Evolutionary conservation across 2,888 invertebrate species (phyloP).

Genomic region (Neria commutata): DNA sequence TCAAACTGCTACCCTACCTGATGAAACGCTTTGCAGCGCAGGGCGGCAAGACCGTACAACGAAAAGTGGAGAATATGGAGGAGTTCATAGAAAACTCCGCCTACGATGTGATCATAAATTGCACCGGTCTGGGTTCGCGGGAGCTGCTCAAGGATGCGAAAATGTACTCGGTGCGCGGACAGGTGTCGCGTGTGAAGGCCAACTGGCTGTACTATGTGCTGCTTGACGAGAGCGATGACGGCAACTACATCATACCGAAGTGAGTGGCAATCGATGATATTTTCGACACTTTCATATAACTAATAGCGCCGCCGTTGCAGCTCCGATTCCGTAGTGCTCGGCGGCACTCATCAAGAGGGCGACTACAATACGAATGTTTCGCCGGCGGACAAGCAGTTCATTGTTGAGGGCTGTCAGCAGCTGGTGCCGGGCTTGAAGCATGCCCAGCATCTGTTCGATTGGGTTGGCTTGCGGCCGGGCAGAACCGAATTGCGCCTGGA

Average conservation of each 20-base stretch:
- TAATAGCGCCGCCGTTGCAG: too few species aligned
- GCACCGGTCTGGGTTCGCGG: constrained; percentile 72
- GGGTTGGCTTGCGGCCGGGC: constrained; percentile 79
- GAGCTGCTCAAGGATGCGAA: constrained; percentile 68
- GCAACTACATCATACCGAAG: constrained; percentile 81
- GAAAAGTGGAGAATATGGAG: constrained; percentile 65
- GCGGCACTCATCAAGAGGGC: constrained; percentile 76
- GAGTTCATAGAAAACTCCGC: constrained; percentile 57
- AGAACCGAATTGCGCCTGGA: constrained; percentile 71
- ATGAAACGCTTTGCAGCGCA: constrained; percentile 66
- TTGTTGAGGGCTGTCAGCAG: constrained; percentile 68
- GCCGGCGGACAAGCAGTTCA: constrained; percentile 66
- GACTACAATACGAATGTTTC: constrained; percentile 67
- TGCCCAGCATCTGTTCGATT: constrained; percentile 66
- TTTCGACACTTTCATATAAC: too few species aligned
- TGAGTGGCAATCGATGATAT: too few species aligned
- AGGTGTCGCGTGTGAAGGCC: constrained; percentile 73
- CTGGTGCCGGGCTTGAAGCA: constrained; percentile 69
- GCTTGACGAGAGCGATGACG: constrained; percentile 67
- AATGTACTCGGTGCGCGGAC: constrained; percentile 75
- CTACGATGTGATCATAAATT: constrained; percentile 79
- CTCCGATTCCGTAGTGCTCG: constrained; percentile 70
- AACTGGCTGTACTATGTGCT: constrained; percentile 70
- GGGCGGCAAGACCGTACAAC: constrained; percentile 67
- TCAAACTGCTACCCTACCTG: constrained; percentile 71